Evolutionary conservation across 2,797 vertebrate species (phyloP).

Genomic region (Acropternis orthonyx): DNA sequence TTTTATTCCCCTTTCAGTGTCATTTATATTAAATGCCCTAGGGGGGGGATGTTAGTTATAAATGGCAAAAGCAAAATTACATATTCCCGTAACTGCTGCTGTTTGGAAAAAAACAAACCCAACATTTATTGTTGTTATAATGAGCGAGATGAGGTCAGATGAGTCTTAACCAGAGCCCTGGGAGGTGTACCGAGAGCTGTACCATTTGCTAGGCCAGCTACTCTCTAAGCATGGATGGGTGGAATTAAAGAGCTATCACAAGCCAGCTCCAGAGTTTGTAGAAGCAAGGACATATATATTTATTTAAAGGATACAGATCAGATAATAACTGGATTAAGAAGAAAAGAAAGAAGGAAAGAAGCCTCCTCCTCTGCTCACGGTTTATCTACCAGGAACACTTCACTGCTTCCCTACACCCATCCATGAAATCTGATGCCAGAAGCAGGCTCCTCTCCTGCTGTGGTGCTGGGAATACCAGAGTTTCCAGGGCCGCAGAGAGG

Average conservation of each 20-base stretch:
- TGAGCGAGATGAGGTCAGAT: neutral
- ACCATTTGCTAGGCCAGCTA: neutral
- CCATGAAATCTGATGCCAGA: constrained; percentile 26
- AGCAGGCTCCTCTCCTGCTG: neutral
- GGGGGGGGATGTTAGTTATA: neutral
- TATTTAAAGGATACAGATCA: constrained; percentile 23
- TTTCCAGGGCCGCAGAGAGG: constrained; percentile 14
- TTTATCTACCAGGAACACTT: neutral
- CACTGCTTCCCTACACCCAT: neutral
- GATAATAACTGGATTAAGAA: constrained; percentile 29
- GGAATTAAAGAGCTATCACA: neutral
- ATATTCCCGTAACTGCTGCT: neutral
- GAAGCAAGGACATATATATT: neutral
- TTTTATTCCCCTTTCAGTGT: neutral
- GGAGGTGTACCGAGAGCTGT: neutral
- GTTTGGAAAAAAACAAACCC: neutral
- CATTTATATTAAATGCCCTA: neutral
- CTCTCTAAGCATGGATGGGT: neutral
- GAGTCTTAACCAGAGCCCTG: neutral
- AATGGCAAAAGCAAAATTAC: neutral
- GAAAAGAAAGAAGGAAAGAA: neutral
- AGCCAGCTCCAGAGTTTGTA: neutral
- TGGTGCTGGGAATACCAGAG: neutral
- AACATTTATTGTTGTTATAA: neutral
- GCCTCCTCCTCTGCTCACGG: neutral